Base-by-base conservation (phyloP, 2,797 vertebrate genomes). In the Hemibagrus guttatus region DNA sequence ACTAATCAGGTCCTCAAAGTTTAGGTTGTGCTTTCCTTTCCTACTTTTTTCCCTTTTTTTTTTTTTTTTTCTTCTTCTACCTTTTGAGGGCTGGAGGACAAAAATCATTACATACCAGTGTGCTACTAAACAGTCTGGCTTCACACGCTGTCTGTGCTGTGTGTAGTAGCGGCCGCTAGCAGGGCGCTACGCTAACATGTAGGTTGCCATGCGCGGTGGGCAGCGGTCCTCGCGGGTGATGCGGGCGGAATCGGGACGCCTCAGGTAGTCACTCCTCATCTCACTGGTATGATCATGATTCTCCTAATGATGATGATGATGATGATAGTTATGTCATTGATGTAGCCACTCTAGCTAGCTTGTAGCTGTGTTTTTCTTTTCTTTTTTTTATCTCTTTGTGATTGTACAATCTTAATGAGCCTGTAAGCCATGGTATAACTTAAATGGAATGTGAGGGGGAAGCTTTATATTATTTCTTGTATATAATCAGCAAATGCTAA, bases 251-350 rank as follows among this genome's bases (percentile, higher is more conserved):
- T 88, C 90, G 93, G 96, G 93, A 92, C 91, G 75, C 90, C 93
- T 93, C 94, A 96, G 95, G 95, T 97, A 96, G 94, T 92, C 90
- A 85, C 91, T 93, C 95, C 95, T 96, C 93, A 94, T 95, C 95
- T 95, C 94, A 96, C 94, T 93, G 94, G 95, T 96, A 95, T 95
- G 90, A 88, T 92, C 84, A 93, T 91, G 79, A 92, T 89, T 91
- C 90, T 91, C 88, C 88, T 91, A 90, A 91, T 89, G 88, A 88
- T 90, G 80, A 87, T 90, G 92, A 94, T 93, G 89, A 91, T 94
- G 87, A 92, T 93, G 17, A 58, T 64, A 81, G 81, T 68, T 82
- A 52, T 31, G 23, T 68, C 26, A 91, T 88, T 89, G 42, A 88
- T 89, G 81, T 90, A 90, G 90, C 91, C 91, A 91, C 88, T 92